Base-by-base conservation (phyloP, 2,888 invertebrate genomes). In the Acronicta alni region DNA sequence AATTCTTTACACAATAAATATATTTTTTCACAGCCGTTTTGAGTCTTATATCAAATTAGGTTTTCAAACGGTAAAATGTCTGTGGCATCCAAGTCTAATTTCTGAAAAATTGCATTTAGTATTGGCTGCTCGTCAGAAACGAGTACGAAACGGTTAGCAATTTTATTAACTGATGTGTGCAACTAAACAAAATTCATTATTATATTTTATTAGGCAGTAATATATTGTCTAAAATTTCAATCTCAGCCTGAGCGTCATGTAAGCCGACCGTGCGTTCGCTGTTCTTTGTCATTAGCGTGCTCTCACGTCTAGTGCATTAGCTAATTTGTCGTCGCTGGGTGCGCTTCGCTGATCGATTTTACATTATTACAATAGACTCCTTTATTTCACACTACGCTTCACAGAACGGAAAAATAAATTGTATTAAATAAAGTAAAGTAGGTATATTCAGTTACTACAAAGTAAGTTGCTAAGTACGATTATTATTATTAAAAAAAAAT, bases 301-400 rank as follows among this genome's bases (percentile, higher is more conserved):
- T 89, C 90, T 89, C 89, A 90, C 92, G 91, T 90, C 88, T 85
- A 86, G 84, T 86, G 84, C 85, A 88, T 90, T 90, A 87, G 87
- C 89, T 89, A 91, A 92, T 90, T 92, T 91, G 89, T 90, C 89
- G 91, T 89, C 87, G 63, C 59, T 75, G 72, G 74, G 71, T 77
- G 79, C 73, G 78, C 80, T 81, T 82, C 77, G 72, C 74, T 82
- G 80, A 85, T 82, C 82, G 82, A 77, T 79, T 80, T 79, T 79
- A 80, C 78, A 76, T 80, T 67, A 79, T 76, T 66, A 73, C 65
- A 72, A 70, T 68, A 66, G 55, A 57, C 55, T 65, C 35, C 54
- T 60, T 63, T 62, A 63, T 75, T 76, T 68, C 43, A 65, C 67
- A 69, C 45, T 43, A 57, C 20, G 47, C 56, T 60, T 56, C 39